Evolutionary conservation across 2,797 vertebrate species (phyloP).

Genomic region (Darevskia nairensis): DNA sequence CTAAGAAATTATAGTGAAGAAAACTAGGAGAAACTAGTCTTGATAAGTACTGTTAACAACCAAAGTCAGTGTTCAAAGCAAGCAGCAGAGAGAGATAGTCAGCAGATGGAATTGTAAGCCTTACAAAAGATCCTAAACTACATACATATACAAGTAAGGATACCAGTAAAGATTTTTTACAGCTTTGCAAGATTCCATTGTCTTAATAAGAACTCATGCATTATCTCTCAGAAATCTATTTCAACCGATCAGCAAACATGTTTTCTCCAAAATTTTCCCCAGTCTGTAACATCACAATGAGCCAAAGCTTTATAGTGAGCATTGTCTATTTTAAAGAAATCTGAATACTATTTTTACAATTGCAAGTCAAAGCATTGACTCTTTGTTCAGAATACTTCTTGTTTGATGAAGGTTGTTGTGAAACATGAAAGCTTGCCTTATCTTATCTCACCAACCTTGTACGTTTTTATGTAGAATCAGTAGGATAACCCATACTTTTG

Average conservation of each 20-base stretch:
- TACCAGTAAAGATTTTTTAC: neutral
- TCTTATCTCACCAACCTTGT: neutral
- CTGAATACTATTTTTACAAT: neutral
- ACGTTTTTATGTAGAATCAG: neutral
- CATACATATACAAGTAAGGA: neutral
- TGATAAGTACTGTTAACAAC: neutral
- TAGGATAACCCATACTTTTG: neutral
- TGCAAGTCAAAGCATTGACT: neutral
- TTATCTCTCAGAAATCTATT: neutral
- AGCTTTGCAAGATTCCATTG: neutral
- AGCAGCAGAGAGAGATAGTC: neutral
- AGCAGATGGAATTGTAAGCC: neutral
- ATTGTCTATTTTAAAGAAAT: neutral
- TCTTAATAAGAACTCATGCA: neutral
- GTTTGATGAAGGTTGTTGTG: neutral
- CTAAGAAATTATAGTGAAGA: neutral
- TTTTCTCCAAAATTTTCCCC: neutral
- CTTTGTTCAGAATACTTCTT: neutral
- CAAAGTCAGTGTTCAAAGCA: neutral
- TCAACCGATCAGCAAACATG: neutral
- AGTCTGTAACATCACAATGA: neutral
- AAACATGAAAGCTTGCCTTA: neutral
- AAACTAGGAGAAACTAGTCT: neutral
- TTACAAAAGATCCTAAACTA: neutral
- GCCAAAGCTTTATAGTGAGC: neutral